Conservation (phyloP, 2,113 vertebrate genomes). For the Eclectus roratus region DNA sequence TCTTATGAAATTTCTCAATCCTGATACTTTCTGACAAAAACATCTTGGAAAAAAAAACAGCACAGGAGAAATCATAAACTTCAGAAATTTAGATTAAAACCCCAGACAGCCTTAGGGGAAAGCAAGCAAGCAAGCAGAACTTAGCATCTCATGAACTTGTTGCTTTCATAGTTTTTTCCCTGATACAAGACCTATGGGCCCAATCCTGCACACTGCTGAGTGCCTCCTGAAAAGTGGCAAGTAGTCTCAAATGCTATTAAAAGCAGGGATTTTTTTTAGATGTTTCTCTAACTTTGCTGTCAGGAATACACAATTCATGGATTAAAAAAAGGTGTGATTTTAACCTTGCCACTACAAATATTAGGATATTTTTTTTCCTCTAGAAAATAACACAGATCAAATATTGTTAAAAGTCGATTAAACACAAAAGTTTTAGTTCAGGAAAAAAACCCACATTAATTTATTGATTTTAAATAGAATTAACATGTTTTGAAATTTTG, state of each 20-base stretch:
- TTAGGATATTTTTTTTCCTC: not conserved
- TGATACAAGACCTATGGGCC: not conserved
- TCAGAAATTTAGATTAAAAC: not conserved
- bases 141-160: not conserved
- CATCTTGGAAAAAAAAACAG: constrained; percentile 22
- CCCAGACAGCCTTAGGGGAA: not conserved
- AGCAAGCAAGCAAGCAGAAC: not conserved
- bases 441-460: fast-evolving
- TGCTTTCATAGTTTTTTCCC: not conserved
- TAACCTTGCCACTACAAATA: not conserved
- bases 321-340: not conserved
- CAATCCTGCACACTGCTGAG: not conserved
- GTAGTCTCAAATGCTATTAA: not conserved
- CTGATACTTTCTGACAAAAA: not conserved
- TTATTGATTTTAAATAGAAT: not conserved
- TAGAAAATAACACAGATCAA: not conserved
- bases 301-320: not conserved
- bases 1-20: constrained; percentile 41
- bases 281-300: not conserved
- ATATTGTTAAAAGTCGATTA: not conserved
- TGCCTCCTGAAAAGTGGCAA: not conserved
- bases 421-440: not conserved
- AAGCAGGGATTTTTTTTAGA: not conserved
- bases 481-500: not conserved
- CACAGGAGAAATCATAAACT: not conserved